Percentiles rank a stretch among this genome's conserved stretches.
Conservation (phyloP, 2,113 vertebrate species). For the Aramus guarauna region DNA sequence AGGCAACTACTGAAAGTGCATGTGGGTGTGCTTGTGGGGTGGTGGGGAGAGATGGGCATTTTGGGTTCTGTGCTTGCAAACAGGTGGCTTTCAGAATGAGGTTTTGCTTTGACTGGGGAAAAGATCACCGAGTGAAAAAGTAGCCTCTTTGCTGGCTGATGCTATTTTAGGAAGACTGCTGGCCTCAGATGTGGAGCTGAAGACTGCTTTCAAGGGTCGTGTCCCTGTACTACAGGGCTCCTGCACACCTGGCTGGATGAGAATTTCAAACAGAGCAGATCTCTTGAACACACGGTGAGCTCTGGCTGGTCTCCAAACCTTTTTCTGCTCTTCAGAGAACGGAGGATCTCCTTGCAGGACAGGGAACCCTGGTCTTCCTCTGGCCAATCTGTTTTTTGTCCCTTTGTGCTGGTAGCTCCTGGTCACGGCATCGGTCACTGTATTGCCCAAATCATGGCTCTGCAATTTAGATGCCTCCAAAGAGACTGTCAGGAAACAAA, state of each 20-base stretch:
- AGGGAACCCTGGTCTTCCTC: background rate
- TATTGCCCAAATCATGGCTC: background rate
- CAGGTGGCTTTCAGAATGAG: constrained; percentile 17
- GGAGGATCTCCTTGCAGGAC: background rate
- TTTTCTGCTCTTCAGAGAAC: background rate
- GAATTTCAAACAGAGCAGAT: background rate
- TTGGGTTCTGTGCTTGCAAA: background rate
- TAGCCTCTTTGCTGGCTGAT: background rate
- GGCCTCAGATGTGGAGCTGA: background rate
- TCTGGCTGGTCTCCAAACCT: background rate
- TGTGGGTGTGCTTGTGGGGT: background rate
- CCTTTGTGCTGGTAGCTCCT: background rate
- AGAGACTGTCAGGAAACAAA: background rate
- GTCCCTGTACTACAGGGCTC: accelerated
- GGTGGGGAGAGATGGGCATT: background rate
- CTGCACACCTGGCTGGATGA: background rate
- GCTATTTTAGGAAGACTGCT: background rate
- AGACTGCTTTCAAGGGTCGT: background rate
- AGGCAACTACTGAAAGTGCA: background rate
- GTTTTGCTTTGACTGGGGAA: background rate
- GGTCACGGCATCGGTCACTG: accelerated
- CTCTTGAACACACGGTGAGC: background rate
- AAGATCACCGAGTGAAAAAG: background rate
- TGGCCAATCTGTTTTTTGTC: background rate
- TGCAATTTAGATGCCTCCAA: background rate